These are phyloP conservation scores for Drosophila jambulina DNA, from an alignment of 1,140 invertebrate species.

Conservation along the genomic window DNA sequence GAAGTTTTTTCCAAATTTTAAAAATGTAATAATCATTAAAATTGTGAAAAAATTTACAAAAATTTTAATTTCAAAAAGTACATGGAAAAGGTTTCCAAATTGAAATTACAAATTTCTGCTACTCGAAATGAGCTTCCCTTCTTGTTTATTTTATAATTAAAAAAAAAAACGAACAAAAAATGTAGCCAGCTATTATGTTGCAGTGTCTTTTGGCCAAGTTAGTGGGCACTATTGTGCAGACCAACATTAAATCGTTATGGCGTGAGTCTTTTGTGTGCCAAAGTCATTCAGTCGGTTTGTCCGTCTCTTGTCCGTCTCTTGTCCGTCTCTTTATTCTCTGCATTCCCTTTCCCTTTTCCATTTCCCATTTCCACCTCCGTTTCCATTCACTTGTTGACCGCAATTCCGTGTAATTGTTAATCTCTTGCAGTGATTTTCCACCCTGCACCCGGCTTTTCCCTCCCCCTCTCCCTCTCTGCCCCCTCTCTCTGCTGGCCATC, in stretches of 20 bases:
- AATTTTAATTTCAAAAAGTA: too few species aligned
- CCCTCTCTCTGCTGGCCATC: neutral
- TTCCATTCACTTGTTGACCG: conserved; percentile 56
- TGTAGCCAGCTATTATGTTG: neutral
- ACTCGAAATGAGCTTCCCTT: neutral
- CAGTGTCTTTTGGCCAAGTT: conserved; percentile 6
- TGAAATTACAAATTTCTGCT: too few species aligned
- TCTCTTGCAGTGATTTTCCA: conserved; percentile 72
- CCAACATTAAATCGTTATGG: conserved; percentile 66
- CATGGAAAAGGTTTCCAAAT: too few species aligned
- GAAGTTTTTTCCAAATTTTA: too few species aligned
- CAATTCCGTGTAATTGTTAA: conserved; percentile 74
- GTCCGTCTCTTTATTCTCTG: neutral
- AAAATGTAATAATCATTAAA: too few species aligned
- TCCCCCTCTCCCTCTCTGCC: neutral
- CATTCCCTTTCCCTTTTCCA: neutral
- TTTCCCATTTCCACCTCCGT: neutral
- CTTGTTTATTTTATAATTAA: neutral
- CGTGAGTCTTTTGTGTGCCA: conserved; percentile 31
- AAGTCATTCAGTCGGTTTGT: conserved; percentile 17
- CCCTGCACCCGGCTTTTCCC: conserved; percentile 3
- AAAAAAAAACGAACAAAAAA: neutral
- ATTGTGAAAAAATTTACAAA: too few species aligned
- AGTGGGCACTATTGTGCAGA: conserved; percentile 4
- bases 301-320: conserved; percentile 9